Conservation (phyloP, 2,888 invertebrate species). For the Dendrolimus pini region DNA sequence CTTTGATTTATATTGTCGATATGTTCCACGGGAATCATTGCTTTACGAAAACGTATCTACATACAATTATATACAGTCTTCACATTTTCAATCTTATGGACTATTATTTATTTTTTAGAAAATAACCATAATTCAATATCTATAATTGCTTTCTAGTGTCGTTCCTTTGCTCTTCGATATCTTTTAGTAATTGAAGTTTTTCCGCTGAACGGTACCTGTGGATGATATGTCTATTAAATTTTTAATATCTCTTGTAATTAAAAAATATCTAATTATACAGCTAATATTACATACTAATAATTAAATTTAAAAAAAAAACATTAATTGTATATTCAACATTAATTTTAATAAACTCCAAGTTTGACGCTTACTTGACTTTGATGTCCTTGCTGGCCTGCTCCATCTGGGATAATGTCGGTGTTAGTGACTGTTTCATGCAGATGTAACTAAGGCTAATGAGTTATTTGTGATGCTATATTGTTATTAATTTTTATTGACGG, state of each 20-base stretch:
- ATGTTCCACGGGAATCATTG: constrained; percentile 64
- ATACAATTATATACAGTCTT: constrained; percentile 69
- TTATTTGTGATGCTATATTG: too few relatives aligned
- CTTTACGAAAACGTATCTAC: constrained; percentile 39
- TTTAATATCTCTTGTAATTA: too few relatives aligned
- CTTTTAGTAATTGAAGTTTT: constrained; percentile 37
- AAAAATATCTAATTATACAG: constrained; percentile 8
- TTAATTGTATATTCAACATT: too few relatives aligned
- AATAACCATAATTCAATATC: constrained; percentile 30
- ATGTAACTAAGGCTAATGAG: too few relatives aligned
- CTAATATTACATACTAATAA: background rate
- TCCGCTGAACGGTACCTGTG: constrained; percentile 46
- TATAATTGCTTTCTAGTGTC: constrained; percentile 52
- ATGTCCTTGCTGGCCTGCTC: too few relatives aligned
- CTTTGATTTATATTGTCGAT: constrained; percentile 58
- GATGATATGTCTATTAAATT: background rate
- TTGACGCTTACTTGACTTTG: too few relatives aligned
- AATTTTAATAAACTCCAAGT: too few relatives aligned
- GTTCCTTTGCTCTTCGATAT: constrained; percentile 44
- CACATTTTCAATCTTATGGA: constrained; percentile 27
- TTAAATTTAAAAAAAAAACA: background rate
- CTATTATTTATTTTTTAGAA: constrained; percentile 20
- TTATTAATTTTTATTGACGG: too few relatives aligned
- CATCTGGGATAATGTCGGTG: too few relatives aligned
- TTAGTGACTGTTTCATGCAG: too few relatives aligned